Evolutionary conservation across 2,113 vertebrate species (phyloP).

Genomic region (Pachypanchax playfairii): DNA sequence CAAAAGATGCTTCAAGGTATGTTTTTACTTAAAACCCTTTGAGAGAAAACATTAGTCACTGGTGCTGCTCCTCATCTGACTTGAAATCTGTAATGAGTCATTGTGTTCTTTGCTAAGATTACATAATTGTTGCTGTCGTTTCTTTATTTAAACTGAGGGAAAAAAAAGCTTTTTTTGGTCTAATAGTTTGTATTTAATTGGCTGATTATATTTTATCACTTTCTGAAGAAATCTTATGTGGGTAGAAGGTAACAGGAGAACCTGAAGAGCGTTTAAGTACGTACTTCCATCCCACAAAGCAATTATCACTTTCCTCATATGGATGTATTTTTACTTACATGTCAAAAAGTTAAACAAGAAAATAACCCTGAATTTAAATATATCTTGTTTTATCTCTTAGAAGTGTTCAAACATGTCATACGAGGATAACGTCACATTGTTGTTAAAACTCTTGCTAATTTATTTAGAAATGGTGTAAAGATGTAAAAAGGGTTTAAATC

Average conservation of each 20-base stretch:
- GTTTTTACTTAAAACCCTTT: conserved; percentile 11
- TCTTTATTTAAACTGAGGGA: conserved; percentile 8
- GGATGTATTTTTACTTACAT: background rate
- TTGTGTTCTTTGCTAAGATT: background rate
- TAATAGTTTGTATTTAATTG: conserved; percentile 12
- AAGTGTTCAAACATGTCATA: conserved; percentile 18
- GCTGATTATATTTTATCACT: conserved; percentile 3
- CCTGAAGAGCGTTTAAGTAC: conserved; percentile 5
- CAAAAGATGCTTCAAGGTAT: background rate
- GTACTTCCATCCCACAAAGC: background rate
- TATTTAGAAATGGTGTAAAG: conserved; percentile 27
- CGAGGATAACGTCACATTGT: too few relatives aligned
- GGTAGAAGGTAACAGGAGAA: conserved; percentile 1
- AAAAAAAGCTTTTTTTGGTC: background rate
- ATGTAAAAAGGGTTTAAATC: conserved; percentile 25
- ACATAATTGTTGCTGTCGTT: conserved; percentile 6
- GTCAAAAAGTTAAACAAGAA: too few relatives aligned
- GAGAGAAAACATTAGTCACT: conserved; percentile 23
- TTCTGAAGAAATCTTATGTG: conserved; percentile 11
- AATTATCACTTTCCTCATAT: background rate
- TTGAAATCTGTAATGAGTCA: conserved; percentile 3
- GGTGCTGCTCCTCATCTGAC: conserved; percentile 14
- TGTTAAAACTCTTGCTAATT: too few relatives aligned
- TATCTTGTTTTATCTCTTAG: background rate
- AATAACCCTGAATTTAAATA: background rate